phyloP scores from a whole-genome alignment of 2,797 vertebrate species.

The Tenualosa thibaudeaui region DNA sequence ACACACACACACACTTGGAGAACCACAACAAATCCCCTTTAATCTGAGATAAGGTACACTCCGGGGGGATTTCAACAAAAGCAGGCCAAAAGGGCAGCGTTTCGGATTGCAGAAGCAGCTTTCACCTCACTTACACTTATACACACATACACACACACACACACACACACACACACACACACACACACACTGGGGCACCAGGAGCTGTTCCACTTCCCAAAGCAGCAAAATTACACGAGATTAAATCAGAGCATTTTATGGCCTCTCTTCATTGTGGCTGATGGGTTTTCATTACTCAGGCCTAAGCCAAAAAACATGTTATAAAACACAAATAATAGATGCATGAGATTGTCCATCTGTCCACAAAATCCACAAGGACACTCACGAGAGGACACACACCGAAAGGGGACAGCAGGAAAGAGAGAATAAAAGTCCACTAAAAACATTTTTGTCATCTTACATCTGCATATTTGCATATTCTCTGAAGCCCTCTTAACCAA shows the following conservation, averaged over 20 bases:
- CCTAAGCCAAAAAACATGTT: conserved; percentile 2
- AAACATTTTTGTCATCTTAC: not conserved
- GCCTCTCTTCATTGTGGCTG: not conserved
- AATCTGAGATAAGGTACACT: conserved; percentile 43
- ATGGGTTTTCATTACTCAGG: conserved; percentile 3
- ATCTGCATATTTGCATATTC: not conserved
- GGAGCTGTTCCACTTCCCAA: not conserved
- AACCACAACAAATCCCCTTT: conserved; percentile 39
- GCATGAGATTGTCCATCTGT: conserved; percentile 12
- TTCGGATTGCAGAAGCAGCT: not conserved
- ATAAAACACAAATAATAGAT: not conserved
- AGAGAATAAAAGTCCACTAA: not conserved
- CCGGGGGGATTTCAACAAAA: conserved; percentile 42
- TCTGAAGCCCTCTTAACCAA: not conserved
- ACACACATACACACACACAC: conserved; percentile 10
- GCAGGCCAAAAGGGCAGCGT: conserved; percentile 41
- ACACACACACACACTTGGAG: conserved; percentile 16
- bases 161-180: conserved; percentile 14
- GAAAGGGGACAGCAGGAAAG: not conserved
- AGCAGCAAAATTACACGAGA: not conserved
- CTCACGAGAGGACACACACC: not conserved
- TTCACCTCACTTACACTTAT: not conserved
- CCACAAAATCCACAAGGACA: not conserved
- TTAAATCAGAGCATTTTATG: conserved; percentile 18
- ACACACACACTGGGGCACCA: not conserved